Evolutionary conservation across 1,140 invertebrate species (phyloP).

Genomic region (Conopomorpha cramerella): DNA sequence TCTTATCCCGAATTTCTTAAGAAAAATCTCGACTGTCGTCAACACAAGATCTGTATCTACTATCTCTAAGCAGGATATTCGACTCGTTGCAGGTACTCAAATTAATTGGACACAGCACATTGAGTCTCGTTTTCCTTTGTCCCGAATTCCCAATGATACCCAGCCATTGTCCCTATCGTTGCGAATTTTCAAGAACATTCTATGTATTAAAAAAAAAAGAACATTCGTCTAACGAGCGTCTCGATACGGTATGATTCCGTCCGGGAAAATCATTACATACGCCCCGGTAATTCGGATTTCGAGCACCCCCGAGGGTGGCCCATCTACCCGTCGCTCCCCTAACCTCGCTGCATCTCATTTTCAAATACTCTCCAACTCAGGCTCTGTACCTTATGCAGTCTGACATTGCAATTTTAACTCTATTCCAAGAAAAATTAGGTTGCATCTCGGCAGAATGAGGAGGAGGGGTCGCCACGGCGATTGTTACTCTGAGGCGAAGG

Average conservation of each 20-base stretch:
- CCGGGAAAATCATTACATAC: slow-evolving; percentile 59
- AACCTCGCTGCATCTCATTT: slow-evolving; percentile 56
- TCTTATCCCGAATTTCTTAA: too few species aligned
- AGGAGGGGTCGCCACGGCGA: slow-evolving; percentile 15
- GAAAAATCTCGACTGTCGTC: too few species aligned
- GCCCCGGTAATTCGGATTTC: slow-evolving; percentile 56
- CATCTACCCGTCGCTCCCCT: slow-evolving; percentile 11
- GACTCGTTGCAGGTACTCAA: too few species aligned
- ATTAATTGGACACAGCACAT: too few species aligned
- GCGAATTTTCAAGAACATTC: background rate
- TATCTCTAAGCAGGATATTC: too few species aligned
- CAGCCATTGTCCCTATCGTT: background rate
- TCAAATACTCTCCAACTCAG: slow-evolving; percentile 42
- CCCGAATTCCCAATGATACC: background rate
- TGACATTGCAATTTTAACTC: slow-evolving; percentile 23
- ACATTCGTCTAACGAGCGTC: too few species aligned
- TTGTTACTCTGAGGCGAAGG: slow-evolving; percentile 33
- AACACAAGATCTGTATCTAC: too few species aligned
- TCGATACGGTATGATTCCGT: slow-evolving; percentile 33
- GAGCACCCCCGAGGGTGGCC: slow-evolving; percentile 20
- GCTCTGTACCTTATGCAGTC: slow-evolving; percentile 26
- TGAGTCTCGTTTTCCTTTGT: too few species aligned
- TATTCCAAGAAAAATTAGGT: slow-evolving; percentile 17
- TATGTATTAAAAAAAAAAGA: too few species aligned
- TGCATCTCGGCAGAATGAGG: slow-evolving; percentile 10